A percentile compares a stretch with the other conserved stretches of the same genome.
These are phyloP conservation scores for Tenualosa thibaudeaui DNA, from an alignment of 2,797 vertebrate genomes.

Conservation along the genomic window DNA sequence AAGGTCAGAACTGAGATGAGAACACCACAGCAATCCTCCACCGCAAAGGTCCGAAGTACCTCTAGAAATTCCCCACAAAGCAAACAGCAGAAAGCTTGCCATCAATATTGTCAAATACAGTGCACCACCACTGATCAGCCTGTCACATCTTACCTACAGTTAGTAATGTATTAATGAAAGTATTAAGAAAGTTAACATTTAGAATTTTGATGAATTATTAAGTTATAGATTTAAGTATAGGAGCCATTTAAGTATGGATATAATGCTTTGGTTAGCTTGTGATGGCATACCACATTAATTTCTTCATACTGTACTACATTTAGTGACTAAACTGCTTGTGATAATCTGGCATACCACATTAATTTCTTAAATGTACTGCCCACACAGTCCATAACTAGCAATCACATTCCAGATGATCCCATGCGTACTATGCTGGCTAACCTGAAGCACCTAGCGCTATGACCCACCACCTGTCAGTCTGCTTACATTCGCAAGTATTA, in stretches of 20 bases:
- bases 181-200: constrained; percentile 1
- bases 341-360: not conserved
- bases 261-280: not conserved
- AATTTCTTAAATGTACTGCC: not conserved
- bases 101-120: not conserved
- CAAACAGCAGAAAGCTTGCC: constrained; percentile 6
- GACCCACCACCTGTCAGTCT: constrained; percentile 12
- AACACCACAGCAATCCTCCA: constrained; percentile 4
- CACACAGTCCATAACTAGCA: not conserved
- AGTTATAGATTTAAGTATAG: not conserved
- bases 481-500: constrained; percentile 26
- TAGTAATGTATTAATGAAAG: constrained; percentile 13
- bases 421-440: not conserved
- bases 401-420: not conserved
- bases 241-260: not conserved
- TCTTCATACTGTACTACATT: not conserved
- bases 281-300: not conserved
- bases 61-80: not conserved
- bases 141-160: not conserved
- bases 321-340: not conserved
- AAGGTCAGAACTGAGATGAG: constrained; percentile 18
- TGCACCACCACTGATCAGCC: not conserved
- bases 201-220: not conserved
- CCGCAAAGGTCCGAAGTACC: not conserved
- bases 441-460: not conserved